Evolutionary conservation across 2,888 invertebrate species (phyloP).

Genomic region (Xestia xanthographa): DNA sequence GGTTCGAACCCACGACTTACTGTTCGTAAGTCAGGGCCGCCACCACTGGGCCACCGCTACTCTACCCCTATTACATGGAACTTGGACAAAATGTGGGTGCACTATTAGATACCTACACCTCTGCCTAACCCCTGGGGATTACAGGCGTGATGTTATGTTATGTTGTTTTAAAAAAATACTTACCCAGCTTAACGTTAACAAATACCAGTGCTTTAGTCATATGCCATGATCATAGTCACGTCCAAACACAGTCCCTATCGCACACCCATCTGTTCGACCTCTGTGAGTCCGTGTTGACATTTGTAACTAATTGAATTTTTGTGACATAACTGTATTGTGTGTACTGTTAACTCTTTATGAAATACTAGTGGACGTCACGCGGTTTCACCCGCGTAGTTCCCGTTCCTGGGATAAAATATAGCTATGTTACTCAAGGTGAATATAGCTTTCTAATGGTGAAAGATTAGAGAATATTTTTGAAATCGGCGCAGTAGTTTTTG

Average conservation of each 20-base stretch:
- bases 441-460: too few relatives aligned
- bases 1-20: too few relatives aligned
- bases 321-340: slow-evolving; percentile 41
- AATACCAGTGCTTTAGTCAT: slow-evolving; percentile 30
- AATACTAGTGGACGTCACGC: too few relatives aligned
- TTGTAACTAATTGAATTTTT: slow-evolving; percentile 73
- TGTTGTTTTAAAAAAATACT: not conserved
- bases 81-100: not conserved
- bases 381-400: too few relatives aligned
- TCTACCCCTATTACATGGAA: not conserved
- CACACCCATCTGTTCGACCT: slow-evolving; percentile 63
- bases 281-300: slow-evolving; percentile 58
- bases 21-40: too few relatives aligned
- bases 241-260: slow-evolving; percentile 69
- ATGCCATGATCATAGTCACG: slow-evolving; percentile 69
- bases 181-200: slow-evolving; percentile 16
- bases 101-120: not conserved
- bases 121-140: not conserved
- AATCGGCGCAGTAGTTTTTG: too few relatives aligned
- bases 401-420: too few relatives aligned
- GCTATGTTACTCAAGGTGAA: too few relatives aligned
- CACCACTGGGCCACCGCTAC: too few relatives aligned
- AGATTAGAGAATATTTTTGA: too few relatives aligned
- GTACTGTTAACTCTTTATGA: slow-evolving; percentile 28
- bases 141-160: not conserved